Percentiles rank a stretch among this genome's conserved stretches.
Conservation (phyloP, 2,888 invertebrate genomes). For the Actias luna region DNA sequence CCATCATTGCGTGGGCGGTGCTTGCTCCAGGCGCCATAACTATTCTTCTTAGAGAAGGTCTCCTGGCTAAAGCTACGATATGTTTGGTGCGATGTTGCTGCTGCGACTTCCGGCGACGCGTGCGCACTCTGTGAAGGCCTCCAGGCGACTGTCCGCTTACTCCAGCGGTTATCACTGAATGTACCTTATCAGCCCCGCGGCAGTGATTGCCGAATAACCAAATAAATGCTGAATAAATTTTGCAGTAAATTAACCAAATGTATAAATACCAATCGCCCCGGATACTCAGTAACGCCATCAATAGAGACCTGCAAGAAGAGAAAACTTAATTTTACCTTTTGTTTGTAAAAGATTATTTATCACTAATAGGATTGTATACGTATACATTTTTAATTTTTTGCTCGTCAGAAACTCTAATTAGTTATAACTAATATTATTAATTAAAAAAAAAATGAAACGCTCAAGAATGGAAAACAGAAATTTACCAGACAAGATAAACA, state of each 20-base stretch:
- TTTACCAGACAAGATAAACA: not conserved
- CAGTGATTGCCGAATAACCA: slow-evolving; percentile 76
- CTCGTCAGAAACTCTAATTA: not conserved
- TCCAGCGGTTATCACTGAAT: slow-evolving; percentile 71
- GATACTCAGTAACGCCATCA: slow-evolving; percentile 74
- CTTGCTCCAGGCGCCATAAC: slow-evolving; percentile 82
- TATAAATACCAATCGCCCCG: slow-evolving; percentile 68
- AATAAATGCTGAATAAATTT: slow-evolving; percentile 70
- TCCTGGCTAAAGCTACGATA: slow-evolving; percentile 68
- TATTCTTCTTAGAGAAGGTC: slow-evolving; percentile 72
- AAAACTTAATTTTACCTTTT: not conserved
- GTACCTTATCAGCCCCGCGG: slow-evolving; percentile 74
- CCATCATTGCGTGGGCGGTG: slow-evolving; percentile 79
- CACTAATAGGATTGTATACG: too few species aligned
- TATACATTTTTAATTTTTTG: too few species aligned
- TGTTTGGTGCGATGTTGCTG: slow-evolving; percentile 65
- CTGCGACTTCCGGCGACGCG: slow-evolving; percentile 66
- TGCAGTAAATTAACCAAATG: slow-evolving; percentile 71
- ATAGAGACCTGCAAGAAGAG: slow-evolving; percentile 70
- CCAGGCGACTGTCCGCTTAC: slow-evolving; percentile 67
- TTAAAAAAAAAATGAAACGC: not conserved
- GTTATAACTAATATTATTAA: not conserved
- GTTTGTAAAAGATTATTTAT: too few species aligned
- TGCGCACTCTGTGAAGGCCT: slow-evolving; percentile 73
- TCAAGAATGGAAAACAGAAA: not conserved